Percentiles rank a stretch among this genome's conserved stretches.
Evolutionary conservation across 1,140 invertebrate species (phyloP).

Genomic region (Drosophila suzukii): DNA sequence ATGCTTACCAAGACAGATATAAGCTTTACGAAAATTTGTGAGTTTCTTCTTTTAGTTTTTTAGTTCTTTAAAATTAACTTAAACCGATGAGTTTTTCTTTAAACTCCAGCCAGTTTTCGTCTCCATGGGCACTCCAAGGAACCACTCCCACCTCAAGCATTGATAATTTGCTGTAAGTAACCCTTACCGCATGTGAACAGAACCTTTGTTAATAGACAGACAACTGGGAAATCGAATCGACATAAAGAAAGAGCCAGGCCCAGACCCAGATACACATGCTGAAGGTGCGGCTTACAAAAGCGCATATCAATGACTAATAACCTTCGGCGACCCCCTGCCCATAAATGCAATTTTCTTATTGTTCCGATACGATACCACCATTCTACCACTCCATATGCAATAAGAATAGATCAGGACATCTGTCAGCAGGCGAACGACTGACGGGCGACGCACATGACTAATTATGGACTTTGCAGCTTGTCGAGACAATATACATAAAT

Average conservation of each 20-base stretch:
- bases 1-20: no score
- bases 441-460: conserved; percentile 73
- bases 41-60: no score
- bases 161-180: conserved; percentile 1
- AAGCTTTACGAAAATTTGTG: no score
- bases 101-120: neutral
- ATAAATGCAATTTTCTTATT: conserved; percentile 67
- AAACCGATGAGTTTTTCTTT: no score
- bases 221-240: conserved; percentile 29
- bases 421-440: conserved; percentile 50
- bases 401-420: conserved; percentile 68
- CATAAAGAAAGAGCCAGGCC: conserved; percentile 22
- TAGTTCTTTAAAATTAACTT: no score
- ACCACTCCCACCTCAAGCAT: conserved; percentile 9
- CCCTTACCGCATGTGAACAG: conserved; percentile 14
- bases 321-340: conserved; percentile 33
- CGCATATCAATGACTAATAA: conserved; percentile 78
- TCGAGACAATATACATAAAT: conserved; percentile 14
- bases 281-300: conserved; percentile 66
- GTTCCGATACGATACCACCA: conserved; percentile 25
- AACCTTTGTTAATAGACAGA: conserved; percentile 38
- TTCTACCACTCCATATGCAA: conserved; percentile 5
- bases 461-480: conserved; percentile 71
- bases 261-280: conserved; percentile 19
- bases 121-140: neutral